Base-by-base conservation (phyloP, 2,888 invertebrate genomes). In the Chirona hameri region DNA sequence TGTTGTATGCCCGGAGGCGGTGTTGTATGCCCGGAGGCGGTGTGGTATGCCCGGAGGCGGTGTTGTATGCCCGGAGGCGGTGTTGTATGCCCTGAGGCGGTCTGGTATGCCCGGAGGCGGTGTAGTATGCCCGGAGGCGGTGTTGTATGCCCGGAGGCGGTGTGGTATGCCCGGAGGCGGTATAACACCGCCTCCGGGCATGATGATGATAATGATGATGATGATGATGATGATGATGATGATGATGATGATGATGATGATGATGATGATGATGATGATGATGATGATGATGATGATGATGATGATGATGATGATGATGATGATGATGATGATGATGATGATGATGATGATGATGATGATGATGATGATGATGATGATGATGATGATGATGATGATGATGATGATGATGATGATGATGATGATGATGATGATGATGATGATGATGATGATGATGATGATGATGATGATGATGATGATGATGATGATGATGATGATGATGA, bases 361-460 rank as follows among this genome's bases (percentile, higher is more conserved):
- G 79, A 79, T n/a, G 79, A 79, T 79, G 79, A 79, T 79, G 29
- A 79, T 79, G 79, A 79, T 79, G 79, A 79, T 79, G 29, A 79
- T 79, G 79, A 79, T 79, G 79, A 79, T 79, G 29, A 79, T 79
- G 79, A 79, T 79, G 79, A 79, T 79, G 29, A 79, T 79, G 79
- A 79, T 79, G 79, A 79, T 79, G 29, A 79, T 79, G 79, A 79
- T 79, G 79, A 79, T 79, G 29, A 79, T 79, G 79, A 79, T 79
- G 79, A 79, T 79, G 29, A 79, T 79, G 79, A 79, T 79, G 79
- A 79, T 79, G 29, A 79, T 79, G 79, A 79, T 79, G 79, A 79
- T 79, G 29, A 79, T 79, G 79, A 79, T 79, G 79, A 79, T 79
- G 29, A 79, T 79, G 79, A 79, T 79, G 79, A 79, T 79, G 29